Conservation (phyloP, 2,113 vertebrate species). For the Rhea americana region DNA sequence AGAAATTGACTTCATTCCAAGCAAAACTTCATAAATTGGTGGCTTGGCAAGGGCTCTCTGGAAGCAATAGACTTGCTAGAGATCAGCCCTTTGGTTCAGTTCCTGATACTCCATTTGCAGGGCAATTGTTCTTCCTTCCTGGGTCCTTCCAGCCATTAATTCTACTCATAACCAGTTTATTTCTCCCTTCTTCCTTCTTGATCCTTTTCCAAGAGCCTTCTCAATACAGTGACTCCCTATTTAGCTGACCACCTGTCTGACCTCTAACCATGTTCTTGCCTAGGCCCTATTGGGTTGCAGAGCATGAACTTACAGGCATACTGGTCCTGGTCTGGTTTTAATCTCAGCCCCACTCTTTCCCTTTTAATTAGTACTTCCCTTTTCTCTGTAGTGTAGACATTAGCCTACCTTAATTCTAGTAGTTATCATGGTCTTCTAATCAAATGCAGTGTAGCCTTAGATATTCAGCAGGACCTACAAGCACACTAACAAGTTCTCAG, state of each 20-base stretch:
- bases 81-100: background rate
- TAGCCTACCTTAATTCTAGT: background rate
- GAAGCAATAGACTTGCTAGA: background rate
- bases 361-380: background rate
- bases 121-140: background rate
- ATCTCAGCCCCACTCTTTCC: background rate
- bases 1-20: background rate
- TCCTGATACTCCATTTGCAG: rapidly evolving
- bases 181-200: background rate
- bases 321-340: background rate
- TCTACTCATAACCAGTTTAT: background rate
- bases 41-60: background rate
- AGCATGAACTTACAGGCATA: background rate
- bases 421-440: background rate
- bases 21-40: background rate
- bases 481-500: background rate
- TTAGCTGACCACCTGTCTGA: background rate
- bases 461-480: background rate
- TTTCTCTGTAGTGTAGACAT: background rate
- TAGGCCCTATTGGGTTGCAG: background rate
- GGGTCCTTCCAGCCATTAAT: background rate
- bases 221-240: background rate
- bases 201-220: background rate
- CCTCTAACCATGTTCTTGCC: background rate
- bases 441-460: background rate